Base-by-base conservation (phyloP, 2,113 vertebrate genomes). In the Mormyrus lacerda region DNA sequence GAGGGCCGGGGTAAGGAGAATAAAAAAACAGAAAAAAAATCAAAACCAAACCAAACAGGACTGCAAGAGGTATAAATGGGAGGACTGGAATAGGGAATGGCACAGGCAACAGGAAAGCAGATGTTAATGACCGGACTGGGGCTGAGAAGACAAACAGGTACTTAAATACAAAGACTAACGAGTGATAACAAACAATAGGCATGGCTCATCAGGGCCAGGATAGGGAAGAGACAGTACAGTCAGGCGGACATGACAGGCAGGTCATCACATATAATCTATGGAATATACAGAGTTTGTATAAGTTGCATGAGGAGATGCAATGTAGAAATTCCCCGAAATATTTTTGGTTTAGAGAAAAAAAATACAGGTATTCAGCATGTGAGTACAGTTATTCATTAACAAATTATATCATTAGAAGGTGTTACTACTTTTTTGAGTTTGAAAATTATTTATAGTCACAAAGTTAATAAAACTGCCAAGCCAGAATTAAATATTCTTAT, bases 401-500 rank as follows among this genome's bases (percentile, higher is more conserved):
- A 3, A 69, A 69, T 69, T 10, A 13, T 13, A 31, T 10, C 61
- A 69, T 31, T 69, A 69, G n/a, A 69, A 69, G 31, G 31, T 69
- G 3, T 69, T 69, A 10, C n/a, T 31, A 69, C 61, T 69, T 69
- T 47, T 85, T 39, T 50, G 27, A 48, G 44, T 85, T 85, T 27
- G 45, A 85, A 50, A 50, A 85, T 47, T 92, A 92, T 94, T 96
- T 94, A 96, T 93, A 95, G 95, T 94, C 95, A 95, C 91, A 92
- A 95, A 95, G 95, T 95, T 95, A 93, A 93, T 93, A 92, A 94
- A 94, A 91, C 94, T 95, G 94, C 95, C 94, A 95, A 93, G 92
- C 92, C 91, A 93, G 94, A 94, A 93, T 94, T 91, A 93, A 93
- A 94, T 94, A 92, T 93, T 93, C 93, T 95, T 93, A 92, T 92